These are phyloP conservation scores for Xerus rutilus DNA, from an alignment of 2,797 vertebrate species.

Conservation along the genomic window DNA sequence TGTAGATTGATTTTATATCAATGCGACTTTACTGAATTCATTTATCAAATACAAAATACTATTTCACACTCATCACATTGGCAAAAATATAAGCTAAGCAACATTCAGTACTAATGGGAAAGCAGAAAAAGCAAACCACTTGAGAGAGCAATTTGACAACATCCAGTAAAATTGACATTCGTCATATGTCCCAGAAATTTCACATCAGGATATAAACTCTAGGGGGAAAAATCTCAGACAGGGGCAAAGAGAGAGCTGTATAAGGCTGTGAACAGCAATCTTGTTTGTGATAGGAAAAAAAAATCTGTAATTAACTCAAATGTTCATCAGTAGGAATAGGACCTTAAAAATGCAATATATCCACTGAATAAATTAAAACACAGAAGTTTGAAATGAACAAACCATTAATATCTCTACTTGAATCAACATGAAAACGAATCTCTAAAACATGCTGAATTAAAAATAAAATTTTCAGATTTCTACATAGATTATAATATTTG, in stretches of 20 bases:
- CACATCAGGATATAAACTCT: background rate
- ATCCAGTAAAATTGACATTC: background rate
- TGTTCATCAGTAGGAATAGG: background rate
- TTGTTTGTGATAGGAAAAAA: background rate
- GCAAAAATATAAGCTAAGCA: background rate
- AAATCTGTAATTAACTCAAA: background rate
- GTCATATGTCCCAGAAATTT: background rate
- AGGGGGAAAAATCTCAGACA: too few species aligned
- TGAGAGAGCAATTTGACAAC: background rate
- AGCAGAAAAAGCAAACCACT: background rate
- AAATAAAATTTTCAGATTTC: background rate
- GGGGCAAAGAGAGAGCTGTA: background rate
- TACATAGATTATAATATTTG: background rate
- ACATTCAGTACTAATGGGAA: background rate
- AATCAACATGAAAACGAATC: background rate
- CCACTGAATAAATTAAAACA: background rate
- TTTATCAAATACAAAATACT: background rate
- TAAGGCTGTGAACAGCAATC: background rate
- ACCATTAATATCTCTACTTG: background rate
- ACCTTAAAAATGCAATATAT: background rate
- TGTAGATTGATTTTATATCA: too few species aligned
- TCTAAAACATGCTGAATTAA: background rate
- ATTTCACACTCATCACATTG: background rate
- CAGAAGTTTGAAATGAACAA: background rate
- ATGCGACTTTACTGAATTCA: background rate